Conservation (phyloP, 2,888 invertebrate genomes). For the Euplagia quadripunctaria region DNA sequence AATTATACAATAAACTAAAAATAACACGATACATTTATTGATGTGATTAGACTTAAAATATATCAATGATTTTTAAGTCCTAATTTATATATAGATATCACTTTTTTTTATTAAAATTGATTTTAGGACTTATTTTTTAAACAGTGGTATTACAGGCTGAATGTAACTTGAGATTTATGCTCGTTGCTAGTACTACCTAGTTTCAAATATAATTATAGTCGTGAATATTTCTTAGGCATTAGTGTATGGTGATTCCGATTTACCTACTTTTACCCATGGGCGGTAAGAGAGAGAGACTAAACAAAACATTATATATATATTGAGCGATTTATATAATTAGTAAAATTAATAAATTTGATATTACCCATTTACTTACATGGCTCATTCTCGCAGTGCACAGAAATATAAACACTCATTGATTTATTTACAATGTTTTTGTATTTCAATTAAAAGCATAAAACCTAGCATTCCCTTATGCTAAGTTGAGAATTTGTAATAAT, state of each 20-base stretch:
- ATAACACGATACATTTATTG: no score
- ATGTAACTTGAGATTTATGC: background rate
- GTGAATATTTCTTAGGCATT: no score
- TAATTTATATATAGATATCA: no score
- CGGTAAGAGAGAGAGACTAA: no score
- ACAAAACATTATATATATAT: background rate
- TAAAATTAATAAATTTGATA: background rate
- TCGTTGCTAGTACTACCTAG: no score
- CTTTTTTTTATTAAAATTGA: no score
- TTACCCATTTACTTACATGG: conserved; percentile 13
- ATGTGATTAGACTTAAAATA: no score
- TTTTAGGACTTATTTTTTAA: background rate
- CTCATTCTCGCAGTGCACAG: conserved; percentile 32
- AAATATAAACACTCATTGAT: conserved; percentile 31
- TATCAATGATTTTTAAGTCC: no score
- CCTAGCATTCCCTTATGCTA: conserved; percentile 41
- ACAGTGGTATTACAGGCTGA: background rate
- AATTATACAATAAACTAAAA: no score
- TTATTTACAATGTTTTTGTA: conserved; percentile 17
- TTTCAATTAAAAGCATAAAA: conserved; percentile 23
- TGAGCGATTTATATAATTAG: background rate
- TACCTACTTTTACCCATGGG: no score
- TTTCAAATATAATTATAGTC: no score
- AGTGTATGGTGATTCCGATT: no score
- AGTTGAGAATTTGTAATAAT: conserved; percentile 12